Evolutionary conservation across 2,888 invertebrate genomes (phyloP), one percentile per base, ranked within the genome.

Genomic region (Trypoxylon attenuatum): DNA sequence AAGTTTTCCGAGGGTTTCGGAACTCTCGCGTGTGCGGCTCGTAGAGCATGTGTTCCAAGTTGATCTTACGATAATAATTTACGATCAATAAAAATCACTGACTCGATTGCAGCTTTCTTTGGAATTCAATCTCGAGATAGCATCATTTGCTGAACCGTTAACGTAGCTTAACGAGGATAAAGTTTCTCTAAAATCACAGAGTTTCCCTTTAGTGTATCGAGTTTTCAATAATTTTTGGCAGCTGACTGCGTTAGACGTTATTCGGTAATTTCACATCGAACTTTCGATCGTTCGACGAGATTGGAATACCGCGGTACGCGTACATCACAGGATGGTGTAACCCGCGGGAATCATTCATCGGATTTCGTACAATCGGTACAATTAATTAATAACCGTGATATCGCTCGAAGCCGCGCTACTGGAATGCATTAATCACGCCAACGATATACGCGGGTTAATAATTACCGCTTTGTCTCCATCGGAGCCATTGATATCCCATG

Each of bases 371-470:
- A 3, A 21, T 25, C 38, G 45, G 46, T 29, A 52, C 56, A 64
- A 56, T 66, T 72, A 72, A 75, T 75, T 75, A 76, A 75, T 67
- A 72, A 58, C 46, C 47, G 42, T 45, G 57, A 53, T 58, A 63
- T 65, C 49, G 42, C 52, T 29, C 46, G 21, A 29, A 41, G 45
- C 42, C 41, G 18, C 47, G 16, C 51, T 43, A 61, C 53, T 47
- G 52, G 38, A 47, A 41, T 23, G 22, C 56, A 68, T 73, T 62
- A 75, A 73, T 73, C 65, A 61, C 33, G 46, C 25, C 41, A 46
- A 25, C 61, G 65, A 49, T 56, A 55, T 42, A n/a, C n/a, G n/a
- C n/a, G 29, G 18, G 33, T 45, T 55, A 68, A 73, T 75, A 68
- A 73, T 73, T 62, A 61, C 45, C 29, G 45, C 71, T 65, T 65